phyloP scores from a whole-genome alignment of 2,113 vertebrate genomes.

The Ammospiza caudacuta region DNA sequence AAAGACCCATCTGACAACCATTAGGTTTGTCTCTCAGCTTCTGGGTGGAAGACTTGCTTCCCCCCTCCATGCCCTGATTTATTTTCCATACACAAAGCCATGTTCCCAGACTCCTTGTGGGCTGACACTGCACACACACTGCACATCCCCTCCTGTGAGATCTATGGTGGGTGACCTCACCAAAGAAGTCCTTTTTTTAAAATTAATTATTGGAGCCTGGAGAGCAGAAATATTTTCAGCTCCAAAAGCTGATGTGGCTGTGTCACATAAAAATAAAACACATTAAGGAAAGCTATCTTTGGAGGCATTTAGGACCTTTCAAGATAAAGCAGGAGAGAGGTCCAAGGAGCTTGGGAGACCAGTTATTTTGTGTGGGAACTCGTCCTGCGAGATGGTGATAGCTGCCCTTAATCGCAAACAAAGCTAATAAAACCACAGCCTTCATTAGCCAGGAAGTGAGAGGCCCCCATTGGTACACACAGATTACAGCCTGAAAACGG shows the following conservation, averaged over 20 bases:
- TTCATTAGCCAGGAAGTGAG: slow-evolving; percentile 80
- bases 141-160: slow-evolving; percentile 15
- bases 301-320: slow-evolving; percentile 48
- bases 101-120: not conserved
- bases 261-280: slow-evolving; percentile 40
- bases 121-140: not conserved
- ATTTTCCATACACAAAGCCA: slow-evolving; percentile 22
- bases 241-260: slow-evolving; percentile 24
- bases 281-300: slow-evolving; percentile 64
- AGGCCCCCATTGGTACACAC: slow-evolving; percentile 68
- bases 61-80: not conserved
- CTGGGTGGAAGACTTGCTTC: not conserved
- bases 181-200: slow-evolving; percentile 17
- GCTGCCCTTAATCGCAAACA: slow-evolving; percentile 75
- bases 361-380: slow-evolving; percentile 81
- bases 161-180: slow-evolving; percentile 37
- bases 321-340: slow-evolving; percentile 54
- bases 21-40: not conserved
- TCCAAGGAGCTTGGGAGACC: slow-evolving; percentile 60
- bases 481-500: slow-evolving; percentile 76
- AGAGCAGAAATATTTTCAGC: slow-evolving; percentile 40
- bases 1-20: slow-evolving; percentile 1
- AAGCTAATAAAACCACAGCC: slow-evolving; percentile 77
- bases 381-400: slow-evolving; percentile 82
- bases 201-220: slow-evolving; percentile 51